Evolutionary conservation across 2,113 vertebrate genomes (phyloP), one percentile per base, ranked within the genome.

Genomic region (Cottus gobio): DNA sequence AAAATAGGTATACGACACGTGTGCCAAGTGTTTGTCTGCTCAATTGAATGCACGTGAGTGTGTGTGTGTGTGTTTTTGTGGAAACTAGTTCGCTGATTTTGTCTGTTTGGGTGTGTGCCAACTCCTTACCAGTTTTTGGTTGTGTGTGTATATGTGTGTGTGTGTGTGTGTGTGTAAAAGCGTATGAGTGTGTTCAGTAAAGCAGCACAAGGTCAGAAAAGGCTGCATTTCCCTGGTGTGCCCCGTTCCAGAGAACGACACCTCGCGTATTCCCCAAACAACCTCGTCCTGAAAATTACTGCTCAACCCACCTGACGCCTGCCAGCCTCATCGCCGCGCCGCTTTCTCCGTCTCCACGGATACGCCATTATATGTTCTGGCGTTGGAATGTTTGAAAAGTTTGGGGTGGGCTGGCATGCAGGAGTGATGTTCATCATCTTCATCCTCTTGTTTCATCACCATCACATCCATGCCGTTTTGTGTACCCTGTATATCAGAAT

Each of bases 1-100:
- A 85, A 90, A 93, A 93, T 93, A 93, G 92, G 92, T 90, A 79
- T 68, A 71, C 48, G 37, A 36, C 67, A 68, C 34, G 74, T 60
- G 60, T 54, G 30, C 58, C 76, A 78, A 78, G 28, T 64, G 26
- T 74, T 84, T 79, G 64, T 82, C 72, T 78, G 44, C 62, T 52
- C 68, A 66, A 63, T 50, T 70, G 50, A 79, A 72, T 72, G 68
- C 16, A 8, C 48, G 30, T 75, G 57, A 60, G 18, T 72, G 39
- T 67, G 72, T 60, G 65, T 69, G 48, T 71, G 64, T 24, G 52
- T 71, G 64, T 30, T 56, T 77, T 60, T 73, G 6, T 26, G 16
- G 9, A 82, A 77, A 71, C 68, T 77, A 64, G 30, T 52, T 60
- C 46, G 77, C 22, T 68, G 68, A 60, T 58, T 74, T 63, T 66